These are phyloP conservation scores for Cirrhinus mrigala DNA, from an alignment of 2,797 vertebrate species.

Conservation along the genomic window DNA sequence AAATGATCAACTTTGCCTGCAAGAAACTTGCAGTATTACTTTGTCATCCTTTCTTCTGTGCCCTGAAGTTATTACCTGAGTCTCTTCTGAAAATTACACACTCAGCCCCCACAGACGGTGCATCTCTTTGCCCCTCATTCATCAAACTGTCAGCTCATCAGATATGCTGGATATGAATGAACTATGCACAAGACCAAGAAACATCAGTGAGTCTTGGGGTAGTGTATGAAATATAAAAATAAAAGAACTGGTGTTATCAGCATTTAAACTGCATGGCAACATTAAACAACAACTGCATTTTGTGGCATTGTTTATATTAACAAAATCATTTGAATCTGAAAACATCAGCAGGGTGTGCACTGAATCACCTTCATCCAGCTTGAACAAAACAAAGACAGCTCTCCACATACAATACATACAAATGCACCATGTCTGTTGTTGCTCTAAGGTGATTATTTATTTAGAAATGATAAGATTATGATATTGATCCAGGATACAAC, in stretches of 20 bases:
- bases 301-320: not conserved
- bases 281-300: not conserved
- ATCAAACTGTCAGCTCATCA: constrained; percentile 51
- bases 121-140: constrained; percentile 40
- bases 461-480: constrained; percentile 17
- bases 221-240: not conserved
- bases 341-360: not conserved
- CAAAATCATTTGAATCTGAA: not conserved
- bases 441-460: constrained; percentile 3
- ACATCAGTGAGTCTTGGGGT: constrained; percentile 25
- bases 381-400: not conserved
- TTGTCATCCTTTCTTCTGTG: constrained; percentile 7
- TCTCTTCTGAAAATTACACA: constrained; percentile 40
- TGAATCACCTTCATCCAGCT: not conserved
- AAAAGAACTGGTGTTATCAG: not conserved
- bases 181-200: constrained; percentile 24
- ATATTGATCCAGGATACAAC: constrained; percentile 7
- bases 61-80: constrained; percentile 31
- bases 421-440: not conserved
- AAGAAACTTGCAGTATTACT: constrained; percentile 3
- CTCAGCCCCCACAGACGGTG: constrained; percentile 20
- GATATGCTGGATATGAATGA: constrained; percentile 35
- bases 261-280: not conserved
- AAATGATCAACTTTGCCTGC: not conserved
- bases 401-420: not conserved